Evolutionary conservation across 2,113 vertebrate species (phyloP).

Genomic region (Loxodonta africana): DNA sequence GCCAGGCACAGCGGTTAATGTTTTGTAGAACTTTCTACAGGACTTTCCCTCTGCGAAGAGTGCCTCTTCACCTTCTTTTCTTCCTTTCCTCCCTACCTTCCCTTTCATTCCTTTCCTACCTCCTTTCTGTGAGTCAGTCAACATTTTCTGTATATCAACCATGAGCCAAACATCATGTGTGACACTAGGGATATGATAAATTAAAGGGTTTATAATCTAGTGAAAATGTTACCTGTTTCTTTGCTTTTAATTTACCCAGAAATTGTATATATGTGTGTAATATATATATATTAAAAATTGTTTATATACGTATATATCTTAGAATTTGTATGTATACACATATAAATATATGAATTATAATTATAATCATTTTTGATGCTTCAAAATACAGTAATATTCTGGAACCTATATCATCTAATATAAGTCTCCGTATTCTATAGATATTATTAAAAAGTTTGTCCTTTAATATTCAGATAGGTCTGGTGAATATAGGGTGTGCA

Average conservation of each 20-base stretch:
- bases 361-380: neutral
- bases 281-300: too few species aligned
- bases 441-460: neutral
- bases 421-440: neutral
- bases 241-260: neutral
- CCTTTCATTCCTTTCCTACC: neutral
- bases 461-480: neutral
- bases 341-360: neutral
- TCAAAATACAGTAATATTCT: conserved; percentile 24
- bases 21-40: neutral
- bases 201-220: neutral
- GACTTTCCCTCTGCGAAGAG: neutral
- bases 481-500: neutral
- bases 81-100: neutral
- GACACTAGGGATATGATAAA: neutral
- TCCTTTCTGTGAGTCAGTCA: neutral
- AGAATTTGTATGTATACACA: neutral
- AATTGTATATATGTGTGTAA: neutral
- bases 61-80: neutral
- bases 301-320: too few species aligned
- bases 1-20: neutral
- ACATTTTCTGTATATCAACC: neutral
- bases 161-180: neutral
- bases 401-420: neutral
- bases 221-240: conserved; percentile 10